Evolutionary conservation across 92 coral and sea anemone genomes (phyloP), one percentile per base, ranked within the genome.

Genomic region (Paramuricea clavata): DNA sequence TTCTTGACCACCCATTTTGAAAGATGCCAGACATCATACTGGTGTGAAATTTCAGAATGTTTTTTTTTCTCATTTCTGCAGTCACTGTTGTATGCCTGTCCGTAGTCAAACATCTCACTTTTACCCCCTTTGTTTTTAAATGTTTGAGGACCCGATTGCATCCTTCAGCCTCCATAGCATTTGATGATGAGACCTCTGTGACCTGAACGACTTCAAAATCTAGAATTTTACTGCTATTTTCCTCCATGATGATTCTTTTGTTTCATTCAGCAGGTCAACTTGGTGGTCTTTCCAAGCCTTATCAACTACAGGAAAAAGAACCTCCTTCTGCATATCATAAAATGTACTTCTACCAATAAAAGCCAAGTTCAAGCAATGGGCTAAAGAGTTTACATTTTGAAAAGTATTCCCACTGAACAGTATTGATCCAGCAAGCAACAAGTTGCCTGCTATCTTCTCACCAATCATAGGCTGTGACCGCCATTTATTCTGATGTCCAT

Each of bases 141-240:
- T n/a, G n/a, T n/a, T n/a, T n/a, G n/a, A n/a, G n/a, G n/a, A n/a
- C n/a, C n/a, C n/a, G n/a, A n/a, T n/a, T n/a, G n/a, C n/a, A n/a
- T n/a, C n/a, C 90, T 50, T 90, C 93, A 27, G 86, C 72, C 44
- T 91, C 89, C 93, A 91, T 87, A 8, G 86, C 89, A 87, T 91
- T 83, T 49, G 89, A 88, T 78, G 83, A 88, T 57, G 69, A 13
- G 43, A 76, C 93, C 33, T 90, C 88, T 1, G 88, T 61, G n/a
- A 90, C 91, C 21, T 90, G 91, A 0, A 90, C 89, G 0, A 87
- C 86, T 35, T 62, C 73, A 57, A 90, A 90, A 12, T 87, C 65
- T 7, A 71, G 80, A 11, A 89, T 54, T 52, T 89, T 76, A 10
- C 75, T 89, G 1, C 76, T 80, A 70, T 69, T 75, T 44, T 86